Percentiles rank a stretch among this genome's conserved stretches.
Evolutionary conservation across 2,797 vertebrate species (phyloP).

Genomic region (Acrossocheilus wenchowensis): DNA sequence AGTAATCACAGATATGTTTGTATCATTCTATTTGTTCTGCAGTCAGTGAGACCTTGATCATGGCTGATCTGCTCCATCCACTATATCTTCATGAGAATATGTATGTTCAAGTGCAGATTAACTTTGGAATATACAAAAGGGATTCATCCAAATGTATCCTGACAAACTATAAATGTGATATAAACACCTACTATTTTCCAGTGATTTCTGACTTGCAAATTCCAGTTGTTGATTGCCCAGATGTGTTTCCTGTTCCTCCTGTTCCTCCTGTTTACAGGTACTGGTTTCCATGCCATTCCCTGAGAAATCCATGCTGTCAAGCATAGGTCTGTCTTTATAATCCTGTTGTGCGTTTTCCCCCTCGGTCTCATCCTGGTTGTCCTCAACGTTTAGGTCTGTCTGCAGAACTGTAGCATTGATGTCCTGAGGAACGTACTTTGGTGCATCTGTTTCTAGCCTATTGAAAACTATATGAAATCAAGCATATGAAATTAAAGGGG

Average conservation of each 20-base stretch:
- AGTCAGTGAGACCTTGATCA: not conserved
- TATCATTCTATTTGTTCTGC: not conserved
- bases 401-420: not conserved
- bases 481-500: not conserved
- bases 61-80: not conserved
- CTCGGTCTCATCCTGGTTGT: not conserved
- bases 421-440: not conserved
- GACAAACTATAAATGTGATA: not conserved
- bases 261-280: not conserved
- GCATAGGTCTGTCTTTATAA: fast-evolving
- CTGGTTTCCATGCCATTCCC: not conserved
- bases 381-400: not conserved
- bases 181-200: not conserved
- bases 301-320: not conserved
- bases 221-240: not conserved
- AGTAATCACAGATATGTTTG: not conserved
- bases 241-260: not conserved
- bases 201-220: not conserved
- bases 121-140: not conserved
- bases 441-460: not conserved
- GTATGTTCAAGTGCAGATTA: not conserved
- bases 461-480: not conserved
- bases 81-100: not conserved
- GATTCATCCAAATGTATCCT: not conserved
- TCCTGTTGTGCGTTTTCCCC: not conserved